These are phyloP conservation scores for Drosophila funebris DNA, from an alignment of 1,140 invertebrate species.

Conservation along the genomic window DNA sequence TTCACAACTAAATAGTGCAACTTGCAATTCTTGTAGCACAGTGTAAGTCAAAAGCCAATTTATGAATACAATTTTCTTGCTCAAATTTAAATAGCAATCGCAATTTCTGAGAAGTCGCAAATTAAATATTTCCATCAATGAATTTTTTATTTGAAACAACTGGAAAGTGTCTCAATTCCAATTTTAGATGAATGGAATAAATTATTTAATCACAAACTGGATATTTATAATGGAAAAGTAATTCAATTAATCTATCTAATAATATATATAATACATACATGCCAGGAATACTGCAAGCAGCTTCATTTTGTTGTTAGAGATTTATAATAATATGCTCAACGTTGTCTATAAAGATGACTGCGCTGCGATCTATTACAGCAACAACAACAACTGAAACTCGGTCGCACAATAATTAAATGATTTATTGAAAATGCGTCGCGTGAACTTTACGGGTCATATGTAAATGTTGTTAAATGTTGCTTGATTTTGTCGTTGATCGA, in stretches of 20 bases:
- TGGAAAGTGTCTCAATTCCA: background rate
- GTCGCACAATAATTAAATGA: slow-evolving; percentile 37
- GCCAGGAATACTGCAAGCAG: slow-evolving; percentile 75
- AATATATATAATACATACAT: slow-evolving; percentile 49
- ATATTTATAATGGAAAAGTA: background rate
- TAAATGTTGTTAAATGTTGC: slow-evolving; percentile 46
- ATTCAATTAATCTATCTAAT: too few relatives aligned
- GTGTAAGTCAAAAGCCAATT: background rate
- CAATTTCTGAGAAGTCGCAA: slow-evolving; percentile 15
- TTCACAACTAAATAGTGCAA: background rate
- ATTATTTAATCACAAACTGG: background rate
- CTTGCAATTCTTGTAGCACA: background rate
- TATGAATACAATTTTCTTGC: background rate
- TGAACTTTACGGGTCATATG: slow-evolving; percentile 68
- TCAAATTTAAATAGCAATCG: background rate
- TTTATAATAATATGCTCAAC: slow-evolving; percentile 11
- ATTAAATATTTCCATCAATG: background rate
- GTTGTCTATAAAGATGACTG: slow-evolving; percentile 1
- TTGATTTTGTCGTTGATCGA: slow-evolving; percentile 51
- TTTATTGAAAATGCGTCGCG: slow-evolving; percentile 44
- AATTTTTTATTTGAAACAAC: background rate
- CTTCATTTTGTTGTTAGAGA: slow-evolving; percentile 62
- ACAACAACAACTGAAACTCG: slow-evolving; percentile 29
- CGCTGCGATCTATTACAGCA: slow-evolving; percentile 17
- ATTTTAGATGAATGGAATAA: background rate